These are phyloP conservation scores for Idaea dimidiata DNA, from an alignment of 2,888 invertebrate genomes.

Conservation along the genomic window DNA sequence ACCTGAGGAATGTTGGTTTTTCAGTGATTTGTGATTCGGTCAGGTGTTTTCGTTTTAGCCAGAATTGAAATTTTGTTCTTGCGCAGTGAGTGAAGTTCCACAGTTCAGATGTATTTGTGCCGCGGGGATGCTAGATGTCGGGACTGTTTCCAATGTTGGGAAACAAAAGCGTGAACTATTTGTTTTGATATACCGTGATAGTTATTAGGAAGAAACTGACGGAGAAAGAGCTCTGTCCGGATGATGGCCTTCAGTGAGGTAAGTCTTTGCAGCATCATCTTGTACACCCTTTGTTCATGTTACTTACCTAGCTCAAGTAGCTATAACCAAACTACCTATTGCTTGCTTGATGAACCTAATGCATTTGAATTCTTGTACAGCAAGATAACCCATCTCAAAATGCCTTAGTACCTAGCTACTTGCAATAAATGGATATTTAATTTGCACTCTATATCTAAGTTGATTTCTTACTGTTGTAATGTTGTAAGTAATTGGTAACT, in stretches of 20 bases:
- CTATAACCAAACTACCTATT: not conserved
- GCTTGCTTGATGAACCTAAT: not conserved
- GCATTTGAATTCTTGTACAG: not conserved
- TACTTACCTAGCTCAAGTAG: not conserved
- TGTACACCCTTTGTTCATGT: constrained; percentile 20
- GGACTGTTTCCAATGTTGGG: constrained; percentile 78
- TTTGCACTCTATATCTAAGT: not conserved
- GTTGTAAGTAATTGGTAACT: not conserved
- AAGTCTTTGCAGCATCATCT: constrained; percentile 54
- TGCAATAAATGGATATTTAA: no score
- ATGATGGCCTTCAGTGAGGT: constrained; percentile 91
- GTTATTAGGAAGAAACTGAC: constrained; percentile 73
- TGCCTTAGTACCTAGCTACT: not conserved
- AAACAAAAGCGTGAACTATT: constrained; percentile 79
- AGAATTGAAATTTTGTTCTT: constrained; percentile 78
- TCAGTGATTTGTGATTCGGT: constrained; percentile 82
- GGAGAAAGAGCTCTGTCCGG: constrained; percentile 80
- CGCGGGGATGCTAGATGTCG: constrained; percentile 77
- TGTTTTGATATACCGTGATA: constrained; percentile 77
- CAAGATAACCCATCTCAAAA: not conserved
- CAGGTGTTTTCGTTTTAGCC: constrained; percentile 80
- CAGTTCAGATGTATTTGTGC: constrained; percentile 78
- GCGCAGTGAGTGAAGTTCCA: constrained; percentile 78
- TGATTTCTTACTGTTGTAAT: not conserved
- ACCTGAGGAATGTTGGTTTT: constrained; percentile 85